Base-by-base conservation (phyloP, 2,797 vertebrate genomes). In the Gephyroberyx darwinii region DNA sequence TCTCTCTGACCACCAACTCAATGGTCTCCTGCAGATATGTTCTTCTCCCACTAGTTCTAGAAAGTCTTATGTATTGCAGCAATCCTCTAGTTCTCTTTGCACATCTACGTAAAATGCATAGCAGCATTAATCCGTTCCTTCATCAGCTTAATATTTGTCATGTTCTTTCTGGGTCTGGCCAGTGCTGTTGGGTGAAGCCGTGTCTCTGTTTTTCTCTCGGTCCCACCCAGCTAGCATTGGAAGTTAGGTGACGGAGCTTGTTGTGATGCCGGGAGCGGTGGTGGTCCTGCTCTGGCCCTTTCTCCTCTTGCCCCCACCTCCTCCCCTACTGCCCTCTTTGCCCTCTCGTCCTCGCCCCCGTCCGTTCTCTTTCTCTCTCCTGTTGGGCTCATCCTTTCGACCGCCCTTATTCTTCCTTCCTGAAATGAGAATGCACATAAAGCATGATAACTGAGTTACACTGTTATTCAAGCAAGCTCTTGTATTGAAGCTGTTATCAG, bases 211-310 rank as follows among this genome's bases (percentile, higher is more conserved):
- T 73, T 17, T 55, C 39, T 64, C 53, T 73, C 45, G 10, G 69
- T 82, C 77, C 31, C 83, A 57, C 76, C 83, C 76, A 69, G 84
- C 82, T 64, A 68, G 35, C 7, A 1, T 33, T 35, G 48, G 64
- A 47, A 51, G 81, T 93, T 96, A 96, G 89, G 94, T 94, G 88
- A 93, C 81, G 52, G 92, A 91, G 86, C 93, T 95, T 5, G 90
- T 75, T 6, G 95, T 89, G 7, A 93, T 88, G n/a, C 75, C 47
- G 0, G 96, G 90, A 43, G 87, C 78, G 4, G 62, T 82, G 8
- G 94, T 95, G 69, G 91, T 94, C 79, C 89, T 86, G 85, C 91
- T 94, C 78, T 93, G 95, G 81, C 86, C 90, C 92, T 94, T 98
- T 84, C 89, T 95, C 77, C 91, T 95, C 89, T 90, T 96, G 77